phyloP scores from a whole-genome alignment of 1,140 invertebrate species.

The Zaprionus ghesquierei region DNA sequence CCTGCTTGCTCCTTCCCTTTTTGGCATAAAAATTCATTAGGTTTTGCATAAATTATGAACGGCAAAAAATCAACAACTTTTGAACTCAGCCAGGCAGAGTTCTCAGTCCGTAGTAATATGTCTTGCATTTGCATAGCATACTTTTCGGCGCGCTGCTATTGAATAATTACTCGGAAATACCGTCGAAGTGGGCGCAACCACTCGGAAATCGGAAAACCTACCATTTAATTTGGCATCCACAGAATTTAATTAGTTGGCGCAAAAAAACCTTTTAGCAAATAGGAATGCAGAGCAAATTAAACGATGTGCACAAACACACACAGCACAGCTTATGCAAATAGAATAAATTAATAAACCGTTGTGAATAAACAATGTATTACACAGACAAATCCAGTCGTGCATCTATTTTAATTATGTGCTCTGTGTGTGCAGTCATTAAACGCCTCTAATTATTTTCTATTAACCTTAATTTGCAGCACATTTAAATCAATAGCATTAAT shows the following conservation, averaged over 20 bases:
- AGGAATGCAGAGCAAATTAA: conserved; percentile 12
- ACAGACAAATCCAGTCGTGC: not conserved
- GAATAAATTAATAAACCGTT: not conserved
- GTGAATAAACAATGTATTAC: not conserved
- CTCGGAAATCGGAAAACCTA: not conserved
- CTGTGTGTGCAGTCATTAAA: conserved; percentile 1
- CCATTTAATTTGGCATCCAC: not conserved
- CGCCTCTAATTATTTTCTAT: conserved; percentile 24
- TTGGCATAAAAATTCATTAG: conserved; percentile 75
- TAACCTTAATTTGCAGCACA: conserved; percentile 30
- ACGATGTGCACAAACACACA: not conserved
- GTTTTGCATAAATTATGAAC: conserved; percentile 71
- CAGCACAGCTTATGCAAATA: not conserved
- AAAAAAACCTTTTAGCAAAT: not conserved
- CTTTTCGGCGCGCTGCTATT: not conserved
- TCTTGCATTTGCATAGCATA: conserved; percentile 15
- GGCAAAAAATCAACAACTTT: conserved; percentile 12
- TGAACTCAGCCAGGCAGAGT: not conserved
- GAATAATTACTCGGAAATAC: conserved; percentile 21
- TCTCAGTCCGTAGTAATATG: not conserved
- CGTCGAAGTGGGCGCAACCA: not conserved
- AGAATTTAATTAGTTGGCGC: conserved; percentile 32
- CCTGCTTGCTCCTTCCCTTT: not conserved
- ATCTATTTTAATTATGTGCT: conserved; percentile 27
- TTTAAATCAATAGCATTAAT: conserved; percentile 50